Conservation (phyloP, 2,888 invertebrate species). For the Tenthredo scrophulariae region DNA sequence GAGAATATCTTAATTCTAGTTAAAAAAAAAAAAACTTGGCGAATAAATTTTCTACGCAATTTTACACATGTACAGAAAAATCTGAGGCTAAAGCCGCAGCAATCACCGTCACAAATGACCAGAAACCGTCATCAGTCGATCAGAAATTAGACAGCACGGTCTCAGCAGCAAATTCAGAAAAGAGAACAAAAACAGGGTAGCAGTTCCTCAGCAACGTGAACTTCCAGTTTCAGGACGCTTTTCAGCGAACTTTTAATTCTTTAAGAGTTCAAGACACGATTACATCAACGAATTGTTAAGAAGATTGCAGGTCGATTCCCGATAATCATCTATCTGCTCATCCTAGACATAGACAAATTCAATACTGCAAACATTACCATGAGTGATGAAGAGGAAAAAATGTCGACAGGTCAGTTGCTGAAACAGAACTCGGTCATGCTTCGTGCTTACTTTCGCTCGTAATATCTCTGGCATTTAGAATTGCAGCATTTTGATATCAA, state of each 20-base stretch:
- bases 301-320: neutral
- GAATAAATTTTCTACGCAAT: neutral
- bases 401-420: slow-evolving; percentile 21
- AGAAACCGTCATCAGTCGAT: neutral
- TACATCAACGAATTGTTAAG: neutral
- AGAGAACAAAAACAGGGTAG: neutral
- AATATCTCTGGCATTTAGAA: neutral
- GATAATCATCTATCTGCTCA: neutral
- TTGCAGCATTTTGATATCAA: neutral
- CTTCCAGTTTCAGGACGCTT: neutral
- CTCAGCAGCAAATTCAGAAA: neutral
- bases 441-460: neutral
- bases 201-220: neutral
- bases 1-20: too few relatives aligned
- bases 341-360: neutral
- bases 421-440: neutral
- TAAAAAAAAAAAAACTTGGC: too few relatives aligned
- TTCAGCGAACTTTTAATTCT: neutral
- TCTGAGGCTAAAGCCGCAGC: neutral
- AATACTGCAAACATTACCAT: neutral
- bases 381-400: neutral
- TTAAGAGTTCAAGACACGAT: neutral
- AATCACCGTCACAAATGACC: slow-evolving; percentile 7
- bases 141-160: neutral
- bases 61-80: slow-evolving; percentile 9